phyloP scores from a whole-genome alignment of 2,113 vertebrate genomes.

The Hucho hucho region DNA sequence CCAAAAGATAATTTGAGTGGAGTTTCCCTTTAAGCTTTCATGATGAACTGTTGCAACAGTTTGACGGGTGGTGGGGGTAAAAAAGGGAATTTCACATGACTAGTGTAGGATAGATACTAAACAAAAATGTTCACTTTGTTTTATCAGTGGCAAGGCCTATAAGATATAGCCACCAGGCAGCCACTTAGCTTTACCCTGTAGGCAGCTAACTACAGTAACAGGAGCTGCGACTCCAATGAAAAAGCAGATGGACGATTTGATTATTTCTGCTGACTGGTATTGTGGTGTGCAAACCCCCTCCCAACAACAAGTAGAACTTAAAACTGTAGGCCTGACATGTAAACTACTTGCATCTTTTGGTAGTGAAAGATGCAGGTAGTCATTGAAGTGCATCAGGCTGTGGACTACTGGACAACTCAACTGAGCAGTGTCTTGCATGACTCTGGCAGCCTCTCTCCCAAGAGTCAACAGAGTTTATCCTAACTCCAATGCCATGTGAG shows the following conservation, averaged over 20 bases:
- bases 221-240: neutral
- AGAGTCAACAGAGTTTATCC: neutral
- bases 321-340: no score
- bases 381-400: no score
- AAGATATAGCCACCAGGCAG: neutral
- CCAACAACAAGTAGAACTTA: neutral
- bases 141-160: neutral
- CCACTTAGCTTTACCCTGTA: neutral
- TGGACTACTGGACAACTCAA: neutral
- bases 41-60: neutral
- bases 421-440: neutral
- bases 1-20: no score
- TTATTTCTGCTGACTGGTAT: neutral
- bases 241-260: slow-evolving; percentile 7
- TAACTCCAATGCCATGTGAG: neutral
- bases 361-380: no score
- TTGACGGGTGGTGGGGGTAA: neutral
- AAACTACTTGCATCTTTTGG: no score
- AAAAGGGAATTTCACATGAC: neutral
- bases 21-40: neutral
- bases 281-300: neutral
- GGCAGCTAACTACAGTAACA: slow-evolving; percentile 4
- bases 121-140: neutral
- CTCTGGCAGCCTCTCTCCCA: neutral
- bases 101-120: neutral